A percentile compares a stretch with the other conserved stretches of the same genome.
phyloP scores from a whole-genome alignment of 2,113 vertebrate species.

The Pterocles burchelli region DNA sequence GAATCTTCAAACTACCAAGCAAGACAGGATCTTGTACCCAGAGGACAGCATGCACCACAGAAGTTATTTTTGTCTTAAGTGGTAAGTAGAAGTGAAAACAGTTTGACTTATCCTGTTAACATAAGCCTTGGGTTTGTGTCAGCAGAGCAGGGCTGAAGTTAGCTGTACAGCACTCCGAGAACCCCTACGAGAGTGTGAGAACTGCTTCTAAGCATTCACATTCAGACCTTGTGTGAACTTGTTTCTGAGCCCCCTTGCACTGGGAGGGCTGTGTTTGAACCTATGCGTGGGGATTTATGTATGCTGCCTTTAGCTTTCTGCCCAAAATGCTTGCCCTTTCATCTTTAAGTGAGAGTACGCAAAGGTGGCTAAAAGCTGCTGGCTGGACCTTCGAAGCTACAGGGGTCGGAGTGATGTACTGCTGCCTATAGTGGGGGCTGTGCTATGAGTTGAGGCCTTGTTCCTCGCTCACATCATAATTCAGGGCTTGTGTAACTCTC shows the following conservation, averaged over 20 bases:
- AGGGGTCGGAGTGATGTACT: neutral
- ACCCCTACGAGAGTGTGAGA: neutral
- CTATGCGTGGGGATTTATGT: rapidly evolving
- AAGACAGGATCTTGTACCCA: neutral
- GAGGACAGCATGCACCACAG: neutral
- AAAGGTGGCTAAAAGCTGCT: neutral
- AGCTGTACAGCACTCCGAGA: neutral
- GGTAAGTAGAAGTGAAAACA: slow-evolving; percentile 3
- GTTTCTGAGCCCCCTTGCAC: neutral
- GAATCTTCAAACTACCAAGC: neutral
- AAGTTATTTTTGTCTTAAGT: neutral
- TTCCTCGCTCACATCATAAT: neutral
- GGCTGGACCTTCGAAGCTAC: neutral
- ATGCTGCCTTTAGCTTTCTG: neutral
- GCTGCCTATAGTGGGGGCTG: neutral
- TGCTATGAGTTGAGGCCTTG: neutral
- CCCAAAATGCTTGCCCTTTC: neutral
- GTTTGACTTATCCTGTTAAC: neutral
- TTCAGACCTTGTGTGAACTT: neutral
- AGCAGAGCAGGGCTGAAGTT: neutral
- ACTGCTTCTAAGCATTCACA: neutral
- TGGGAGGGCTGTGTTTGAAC: neutral
- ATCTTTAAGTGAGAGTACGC: neutral
- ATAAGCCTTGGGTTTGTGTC: neutral
- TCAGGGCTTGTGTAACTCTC: neutral